Percentiles rank a stretch among this genome's conserved stretches.
Evolutionary conservation across 2,888 invertebrate species (phyloP).

Genomic region (Gryllus longicercus): DNA sequence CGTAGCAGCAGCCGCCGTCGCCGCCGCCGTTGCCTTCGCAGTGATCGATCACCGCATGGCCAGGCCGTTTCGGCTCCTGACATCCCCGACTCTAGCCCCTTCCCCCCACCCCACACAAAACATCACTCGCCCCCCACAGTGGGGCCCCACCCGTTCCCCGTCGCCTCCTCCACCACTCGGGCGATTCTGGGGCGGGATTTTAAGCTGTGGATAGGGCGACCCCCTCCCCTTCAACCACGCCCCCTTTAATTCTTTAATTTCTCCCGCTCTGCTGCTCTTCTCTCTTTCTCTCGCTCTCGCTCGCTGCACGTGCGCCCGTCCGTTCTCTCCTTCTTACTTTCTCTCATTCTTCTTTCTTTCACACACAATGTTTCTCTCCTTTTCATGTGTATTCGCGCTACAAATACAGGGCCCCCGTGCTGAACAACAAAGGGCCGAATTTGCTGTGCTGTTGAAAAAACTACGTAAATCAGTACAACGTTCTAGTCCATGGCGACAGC

Average conservation of each 20-base stretch:
- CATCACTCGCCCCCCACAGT: background rate
- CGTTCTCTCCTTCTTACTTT: background rate
- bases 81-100: no score
- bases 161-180: background rate
- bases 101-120: no score
- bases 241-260: background rate
- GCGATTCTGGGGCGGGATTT: background rate
- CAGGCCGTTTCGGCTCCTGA: no score
- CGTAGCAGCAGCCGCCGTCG: no score
- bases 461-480: background rate
- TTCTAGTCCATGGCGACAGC: background rate
- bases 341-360: background rate
- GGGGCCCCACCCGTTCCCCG: background rate
- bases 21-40: no score
- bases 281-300: background rate
- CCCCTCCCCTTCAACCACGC: background rate
- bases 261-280: background rate
- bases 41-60: no score
- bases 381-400: background rate
- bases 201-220: background rate
- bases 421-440: background rate
- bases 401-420: background rate
- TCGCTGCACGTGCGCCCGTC: background rate
- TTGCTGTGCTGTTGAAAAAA: constrained; percentile 5
- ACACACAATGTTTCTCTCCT: background rate